phyloP scores from a whole-genome alignment of 1,140 invertebrate genomes.

The Acromyrmex charruanus region DNA sequence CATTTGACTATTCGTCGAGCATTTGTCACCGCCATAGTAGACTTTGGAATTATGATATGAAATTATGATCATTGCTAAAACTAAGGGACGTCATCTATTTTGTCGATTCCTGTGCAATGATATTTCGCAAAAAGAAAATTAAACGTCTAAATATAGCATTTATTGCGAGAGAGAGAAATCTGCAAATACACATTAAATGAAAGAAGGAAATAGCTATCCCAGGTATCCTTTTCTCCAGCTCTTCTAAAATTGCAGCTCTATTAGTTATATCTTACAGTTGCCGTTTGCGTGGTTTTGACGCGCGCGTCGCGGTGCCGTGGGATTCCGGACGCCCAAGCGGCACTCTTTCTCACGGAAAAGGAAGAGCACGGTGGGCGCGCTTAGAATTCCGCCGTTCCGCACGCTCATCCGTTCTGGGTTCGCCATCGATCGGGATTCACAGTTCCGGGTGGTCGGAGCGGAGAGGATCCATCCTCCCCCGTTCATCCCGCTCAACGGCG shows the following conservation, averaged over 20 bases:
- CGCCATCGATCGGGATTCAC: slow-evolving; percentile 73
- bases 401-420: slow-evolving; percentile 35
- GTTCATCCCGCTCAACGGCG: slow-evolving; percentile 50
- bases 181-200: not conserved
- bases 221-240: not conserved
- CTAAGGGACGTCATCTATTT: not conserved
- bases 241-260: slow-evolving; percentile 16
- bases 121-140: not conserved
- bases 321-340: slow-evolving; percentile 61
- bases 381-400: slow-evolving; percentile 72
- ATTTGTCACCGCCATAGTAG: not conserved
- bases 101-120: not conserved
- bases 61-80: not conserved
- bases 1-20: not conserved
- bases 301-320: slow-evolving; percentile 44
- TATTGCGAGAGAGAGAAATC: not conserved
- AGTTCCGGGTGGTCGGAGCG: slow-evolving; percentile 69
- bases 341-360: slow-evolving; percentile 76
- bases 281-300: slow-evolving; percentile 10
- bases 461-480: slow-evolving; percentile 64
- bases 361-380: slow-evolving; percentile 65
- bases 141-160: too few species aligned
- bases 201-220: not conserved
- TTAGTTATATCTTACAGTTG: slow-evolving; percentile 20
- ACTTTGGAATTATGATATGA: not conserved